Percentiles rank a stretch among this genome's conserved stretches.
These are phyloP conservation scores for Meloe dianella DNA, from an alignment of 2,888 invertebrate species.

Conservation along the genomic window DNA sequence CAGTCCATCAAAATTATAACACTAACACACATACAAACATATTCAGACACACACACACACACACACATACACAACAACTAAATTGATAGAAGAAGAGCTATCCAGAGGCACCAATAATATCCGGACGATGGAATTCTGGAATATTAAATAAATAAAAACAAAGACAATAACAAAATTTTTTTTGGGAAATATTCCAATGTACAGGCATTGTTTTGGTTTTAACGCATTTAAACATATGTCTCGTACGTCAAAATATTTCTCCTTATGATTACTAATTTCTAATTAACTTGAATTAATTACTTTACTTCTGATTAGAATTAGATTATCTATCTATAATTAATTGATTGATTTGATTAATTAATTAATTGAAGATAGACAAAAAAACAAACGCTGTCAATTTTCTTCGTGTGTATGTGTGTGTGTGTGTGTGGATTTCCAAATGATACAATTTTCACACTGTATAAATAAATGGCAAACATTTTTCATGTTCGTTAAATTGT, in stretches of 20 bases:
- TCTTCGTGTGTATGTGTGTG: too few relatives aligned
- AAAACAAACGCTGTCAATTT: too few relatives aligned
- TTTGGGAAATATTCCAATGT: not conserved
- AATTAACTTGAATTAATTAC: not conserved
- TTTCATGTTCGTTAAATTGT: too few relatives aligned
- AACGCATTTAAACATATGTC: not conserved
- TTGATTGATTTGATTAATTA: too few relatives aligned
- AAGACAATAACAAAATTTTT: not conserved
- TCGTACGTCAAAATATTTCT: constrained; percentile 8
- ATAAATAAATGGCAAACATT: too few relatives aligned
- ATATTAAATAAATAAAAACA: not conserved
- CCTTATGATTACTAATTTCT: not conserved
- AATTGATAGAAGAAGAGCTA: not conserved
- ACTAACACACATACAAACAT: constrained; percentile 11
- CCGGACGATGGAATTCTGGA: constrained; percentile 18
- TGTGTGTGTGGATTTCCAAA: too few relatives aligned
- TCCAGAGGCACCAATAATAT: not conserved
- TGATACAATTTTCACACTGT: too few relatives aligned
- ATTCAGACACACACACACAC: not conserved
- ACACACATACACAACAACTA: too few relatives aligned
- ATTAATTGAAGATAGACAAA: too few relatives aligned
- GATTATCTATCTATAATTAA: not conserved
- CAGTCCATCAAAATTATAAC: constrained; percentile 29
- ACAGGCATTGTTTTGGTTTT: not conserved
- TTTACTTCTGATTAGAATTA: too few relatives aligned